Evolutionary conservation across 2,113 vertebrate genomes (phyloP).

Genomic region (Dicaeum eximium): DNA sequence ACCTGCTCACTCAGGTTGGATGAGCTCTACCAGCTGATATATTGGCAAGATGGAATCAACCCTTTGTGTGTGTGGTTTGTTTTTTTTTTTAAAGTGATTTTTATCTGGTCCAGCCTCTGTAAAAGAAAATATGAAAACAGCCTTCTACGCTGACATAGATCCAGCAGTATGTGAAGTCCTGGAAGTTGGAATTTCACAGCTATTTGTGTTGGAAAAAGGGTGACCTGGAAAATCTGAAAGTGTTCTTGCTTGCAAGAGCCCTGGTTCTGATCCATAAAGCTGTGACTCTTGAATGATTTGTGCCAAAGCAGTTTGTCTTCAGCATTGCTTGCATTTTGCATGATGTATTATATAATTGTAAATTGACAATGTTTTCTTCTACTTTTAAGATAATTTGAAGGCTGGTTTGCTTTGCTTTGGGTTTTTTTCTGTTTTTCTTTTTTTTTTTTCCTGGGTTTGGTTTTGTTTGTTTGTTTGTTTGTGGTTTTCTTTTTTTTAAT

Average conservation of each 20-base stretch:
- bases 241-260: neutral
- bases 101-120: neutral
- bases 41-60: neutral
- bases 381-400: neutral
- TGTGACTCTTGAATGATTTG: fast-evolving
- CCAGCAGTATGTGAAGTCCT: neutral
- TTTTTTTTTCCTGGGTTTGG: too few relatives aligned
- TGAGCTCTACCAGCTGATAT: neutral
- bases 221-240: neutral
- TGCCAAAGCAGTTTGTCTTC: neutral
- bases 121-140: neutral
- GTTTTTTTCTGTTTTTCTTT: too few relatives aligned
- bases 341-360: neutral
- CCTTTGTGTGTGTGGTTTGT: neutral
- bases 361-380: neutral
- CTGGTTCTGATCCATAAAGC: neutral
- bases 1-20: neutral
- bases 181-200: neutral
- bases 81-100: neutral
- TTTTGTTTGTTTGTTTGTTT: too few relatives aligned
- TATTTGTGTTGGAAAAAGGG: neutral
- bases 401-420: neutral
- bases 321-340: neutral
- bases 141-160: neutral
- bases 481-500: neutral